Evolutionary conservation across 2,888 invertebrate genomes (phyloP).

Genomic region (Scaptomyza reducta): DNA sequence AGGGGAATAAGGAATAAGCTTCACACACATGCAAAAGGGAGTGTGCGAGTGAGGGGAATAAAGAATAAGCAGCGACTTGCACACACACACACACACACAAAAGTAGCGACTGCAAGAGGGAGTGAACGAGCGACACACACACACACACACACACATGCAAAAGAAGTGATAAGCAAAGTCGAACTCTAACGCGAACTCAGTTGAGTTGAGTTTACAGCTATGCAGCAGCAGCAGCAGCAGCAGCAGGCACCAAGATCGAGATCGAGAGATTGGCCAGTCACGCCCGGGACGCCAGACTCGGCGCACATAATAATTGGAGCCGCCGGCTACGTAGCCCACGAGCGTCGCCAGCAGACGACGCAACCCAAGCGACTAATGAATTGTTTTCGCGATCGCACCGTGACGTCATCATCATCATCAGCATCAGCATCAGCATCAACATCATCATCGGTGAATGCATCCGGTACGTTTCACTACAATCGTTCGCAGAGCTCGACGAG

Average conservation of each 20-base stretch:
- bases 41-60: not conserved
- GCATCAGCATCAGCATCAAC: constrained; percentile 30
- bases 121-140: constrained; percentile 4
- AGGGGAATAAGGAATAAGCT: no score
- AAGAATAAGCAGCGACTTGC: constrained; percentile 18
- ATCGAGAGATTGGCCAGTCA: constrained; percentile 53
- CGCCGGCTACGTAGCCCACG: constrained; percentile 73
- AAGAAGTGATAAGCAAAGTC: constrained; percentile 29
- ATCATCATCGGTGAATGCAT: constrained; percentile 9
- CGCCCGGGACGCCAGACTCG: constrained; percentile 69
- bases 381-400: constrained; percentile 82
- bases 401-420: constrained; percentile 51
- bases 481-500: constrained; percentile 63
- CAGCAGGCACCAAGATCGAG: constrained; percentile 43
- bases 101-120: no score
- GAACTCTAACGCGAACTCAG: constrained; percentile 9
- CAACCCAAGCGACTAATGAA: constrained; percentile 79
- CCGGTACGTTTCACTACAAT: constrained; percentile 52
- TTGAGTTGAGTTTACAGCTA: not conserved
- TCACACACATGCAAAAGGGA: no score
- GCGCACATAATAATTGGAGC: constrained; percentile 74
- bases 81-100: no score
- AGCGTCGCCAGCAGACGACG: constrained; percentile 57
- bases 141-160: constrained; percentile 25
- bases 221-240: constrained; percentile 33